Base-by-base conservation (phyloP, 2,888 invertebrate species). In the Cremastobaeus sp. region DNA sequence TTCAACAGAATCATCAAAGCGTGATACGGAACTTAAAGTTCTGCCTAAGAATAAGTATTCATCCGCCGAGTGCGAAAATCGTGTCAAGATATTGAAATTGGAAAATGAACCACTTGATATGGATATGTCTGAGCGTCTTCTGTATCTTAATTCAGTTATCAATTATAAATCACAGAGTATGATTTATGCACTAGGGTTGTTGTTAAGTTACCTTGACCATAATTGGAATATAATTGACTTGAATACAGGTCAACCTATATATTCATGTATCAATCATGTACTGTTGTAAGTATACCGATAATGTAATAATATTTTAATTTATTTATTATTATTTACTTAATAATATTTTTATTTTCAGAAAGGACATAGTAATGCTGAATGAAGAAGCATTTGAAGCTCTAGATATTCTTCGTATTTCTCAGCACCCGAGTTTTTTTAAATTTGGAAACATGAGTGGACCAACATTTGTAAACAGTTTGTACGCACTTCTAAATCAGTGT, bases 341-440 rank as follows among this genome's bases (percentile, higher is more conserved):
- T 25, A 25, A 25, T 25, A 25, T 8, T 8, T 25, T 25, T 5
- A 25, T 14, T 37, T 18, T 3, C 79, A 94, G 94, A 72, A 89
- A 90, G 48, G 91, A 93, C 81, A 89, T 93, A 79, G 91, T 95
- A 12, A 90, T 91, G 76, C 89, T 95, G 69, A 94, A 94, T 86
- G 90, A 91, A 30, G 92, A 92, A 76, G 92, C 93, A 0, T 94
- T 92, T 85, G 91, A 91, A 64, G 93, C 93, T 0, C 88, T 97
- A 34, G 93, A 95, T 85, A 92, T 97, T 76, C 94, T 96, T 86
- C 91, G 92, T 73, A 89, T 90, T 1, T 90, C 91, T 52, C 89
- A 91, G 1, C 95, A 95, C 82, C 95, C 95, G 5, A 93, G 94
- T 68, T 90, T 91, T 25, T 94, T 93, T 85, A 94, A 93, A 85